Conservation (phyloP, 2,797 vertebrate species). For the Pantherophis alleghaniensis region DNA sequence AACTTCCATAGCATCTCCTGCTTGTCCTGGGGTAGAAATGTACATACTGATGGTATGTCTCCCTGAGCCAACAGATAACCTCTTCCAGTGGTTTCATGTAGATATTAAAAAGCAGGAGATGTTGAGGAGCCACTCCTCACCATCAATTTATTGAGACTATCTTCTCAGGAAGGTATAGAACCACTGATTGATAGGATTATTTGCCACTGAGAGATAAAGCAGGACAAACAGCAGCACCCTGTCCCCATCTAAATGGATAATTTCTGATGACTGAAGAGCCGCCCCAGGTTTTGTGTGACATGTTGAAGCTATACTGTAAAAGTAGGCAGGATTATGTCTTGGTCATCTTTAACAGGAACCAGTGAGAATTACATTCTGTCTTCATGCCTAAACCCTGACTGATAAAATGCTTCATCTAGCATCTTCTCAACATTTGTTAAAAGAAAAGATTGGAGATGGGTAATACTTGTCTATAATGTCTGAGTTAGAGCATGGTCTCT, state of each 20-base stretch:
- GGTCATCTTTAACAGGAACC: background rate
- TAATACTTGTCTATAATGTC: background rate
- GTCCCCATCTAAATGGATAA: background rate
- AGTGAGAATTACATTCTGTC: background rate
- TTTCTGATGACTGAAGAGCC: background rate
- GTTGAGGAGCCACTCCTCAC: background rate
- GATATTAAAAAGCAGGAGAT: background rate
- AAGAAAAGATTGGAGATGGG: background rate
- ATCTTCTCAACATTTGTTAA: background rate
- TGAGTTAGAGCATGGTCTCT: background rate
- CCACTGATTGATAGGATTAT: background rate
- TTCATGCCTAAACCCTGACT: background rate
- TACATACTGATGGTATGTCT: background rate
- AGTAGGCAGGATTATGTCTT: background rate
- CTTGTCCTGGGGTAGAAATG: background rate
- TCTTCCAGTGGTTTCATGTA: background rate
- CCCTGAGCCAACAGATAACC: background rate
- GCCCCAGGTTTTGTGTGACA: background rate
- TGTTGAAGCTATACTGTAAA: background rate
- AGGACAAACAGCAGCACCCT: background rate
- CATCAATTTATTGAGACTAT: background rate
- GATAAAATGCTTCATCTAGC: background rate
- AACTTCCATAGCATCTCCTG: background rate
- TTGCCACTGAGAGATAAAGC: background rate
- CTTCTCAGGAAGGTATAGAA: background rate